Base-by-base conservation (phyloP, 2,888 invertebrate species). In the Beris chalybata region DNA sequence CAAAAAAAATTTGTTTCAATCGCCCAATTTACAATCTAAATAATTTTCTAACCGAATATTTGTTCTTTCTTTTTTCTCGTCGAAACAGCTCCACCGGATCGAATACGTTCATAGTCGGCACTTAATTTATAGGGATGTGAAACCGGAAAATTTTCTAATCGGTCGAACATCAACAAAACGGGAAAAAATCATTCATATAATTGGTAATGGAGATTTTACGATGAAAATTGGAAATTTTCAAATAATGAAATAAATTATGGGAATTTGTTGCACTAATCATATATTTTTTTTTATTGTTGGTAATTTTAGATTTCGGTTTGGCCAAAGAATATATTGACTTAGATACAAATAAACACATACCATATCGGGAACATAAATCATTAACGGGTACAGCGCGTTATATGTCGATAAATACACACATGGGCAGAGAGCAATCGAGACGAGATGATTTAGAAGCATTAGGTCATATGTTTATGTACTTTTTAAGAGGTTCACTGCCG, bases 391-490 rank as follows among this genome's bases (percentile, higher is more conserved):
- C 99, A 73, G 99, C 99, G 75, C 90, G 99, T 84, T 99, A 99
- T 85, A 99, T 99, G 99, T 98, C 97, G 83, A 99, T 99, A 84
- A 99, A 99, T 83, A 99, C 99, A 82, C 99, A 99, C 87, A 90
- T 99, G 86, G 99, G 99, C 78, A 96, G 97, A 92, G 99, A 99
- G 85, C 99, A 99, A 89, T 97, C 97, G 79, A 89, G 99, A 82
- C 88, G 99, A 81, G 99, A 99, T 84, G 99, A 99, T 85, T 86
- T 99, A 82, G 99, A 99, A 85, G 99, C 99, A 71, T 86, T 99
- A 78, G 99, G 99, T 73, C 98, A 99, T 85, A 99, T 99, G 99
- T 99, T 99, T 86, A 98, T 99, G 98, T 99, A 99, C 87, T 99
- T 99, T 86, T 87, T 99, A 83, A 89, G 99, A 76, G 99, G 99